These are phyloP conservation scores for Odontomyia ornata DNA, from an alignment of 2,888 invertebrate genomes.

Conservation along the genomic window DNA sequence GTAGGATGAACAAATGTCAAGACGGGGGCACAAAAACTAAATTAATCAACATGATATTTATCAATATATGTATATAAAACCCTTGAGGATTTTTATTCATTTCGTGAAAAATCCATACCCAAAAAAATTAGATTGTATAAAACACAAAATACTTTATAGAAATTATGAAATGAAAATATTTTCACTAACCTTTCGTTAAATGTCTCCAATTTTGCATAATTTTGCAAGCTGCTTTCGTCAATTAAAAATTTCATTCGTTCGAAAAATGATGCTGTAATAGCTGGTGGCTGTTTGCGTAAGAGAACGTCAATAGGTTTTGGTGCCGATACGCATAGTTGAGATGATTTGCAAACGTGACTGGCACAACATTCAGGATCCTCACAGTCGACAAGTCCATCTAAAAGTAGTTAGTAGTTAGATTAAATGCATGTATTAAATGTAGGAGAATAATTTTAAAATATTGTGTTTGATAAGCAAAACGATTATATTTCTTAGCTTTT, in stretches of 20 bases:
- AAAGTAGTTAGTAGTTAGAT: no score
- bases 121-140: not conserved
- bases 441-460: no score
- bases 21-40: conserved; percentile 62
- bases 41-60: conserved; percentile 5
- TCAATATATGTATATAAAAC: not conserved
- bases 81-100: not conserved
- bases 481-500: no score
- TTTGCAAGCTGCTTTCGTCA: conserved; percentile 97
- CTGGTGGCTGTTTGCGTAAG: conserved; percentile 93
- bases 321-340: conserved; percentile 91
- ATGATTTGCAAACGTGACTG: conserved; percentile 81
- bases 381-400: conserved; percentile 97
- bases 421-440: no score
- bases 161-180: not conserved
- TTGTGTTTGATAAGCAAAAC: no score
- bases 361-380: conserved; percentile 98
- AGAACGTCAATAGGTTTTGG: conserved; percentile 97
- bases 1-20: conserved; percentile 52
- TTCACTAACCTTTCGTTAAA: conserved; percentile 94
- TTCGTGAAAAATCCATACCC: not conserved
- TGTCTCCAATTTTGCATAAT: conserved; percentile 93
- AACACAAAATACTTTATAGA: no score
- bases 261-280: conserved; percentile 97
- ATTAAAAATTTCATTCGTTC: conserved; percentile 98